Evolutionary conservation across 2,113 vertebrate genomes (phyloP).

Genomic region (Gavia stellata): DNA sequence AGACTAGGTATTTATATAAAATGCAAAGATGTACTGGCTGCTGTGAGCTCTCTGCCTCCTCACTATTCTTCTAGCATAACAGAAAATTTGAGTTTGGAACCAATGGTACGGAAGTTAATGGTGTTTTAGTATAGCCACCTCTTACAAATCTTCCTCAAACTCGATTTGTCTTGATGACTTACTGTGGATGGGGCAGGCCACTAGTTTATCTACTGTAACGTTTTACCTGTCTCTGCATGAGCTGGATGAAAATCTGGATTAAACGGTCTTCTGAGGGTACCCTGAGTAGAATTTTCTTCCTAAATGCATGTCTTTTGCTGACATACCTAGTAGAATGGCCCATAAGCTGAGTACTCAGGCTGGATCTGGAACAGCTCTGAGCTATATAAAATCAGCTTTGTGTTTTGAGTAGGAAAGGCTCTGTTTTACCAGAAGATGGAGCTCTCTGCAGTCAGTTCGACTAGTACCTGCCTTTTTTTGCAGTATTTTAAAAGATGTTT

Average conservation of each 20-base stretch:
- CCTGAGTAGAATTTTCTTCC: background rate
- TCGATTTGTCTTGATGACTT: background rate
- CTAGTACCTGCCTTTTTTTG: background rate
- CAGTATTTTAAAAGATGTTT: background rate
- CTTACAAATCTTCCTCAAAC: background rate
- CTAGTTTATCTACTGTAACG: background rate
- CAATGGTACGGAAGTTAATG: background rate
- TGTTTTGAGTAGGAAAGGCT: background rate
- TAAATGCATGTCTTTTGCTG: background rate
- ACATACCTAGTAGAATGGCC: background rate
- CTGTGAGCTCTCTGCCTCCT: background rate
- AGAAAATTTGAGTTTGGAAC: background rate
- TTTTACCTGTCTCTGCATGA: background rate
- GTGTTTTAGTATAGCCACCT: background rate
- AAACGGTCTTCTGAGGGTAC: background rate
- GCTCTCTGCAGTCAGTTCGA: background rate
- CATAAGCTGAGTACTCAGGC: background rate
- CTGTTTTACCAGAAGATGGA: conserved; percentile 14
- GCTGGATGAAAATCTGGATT: background rate
- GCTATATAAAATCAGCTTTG: background rate
- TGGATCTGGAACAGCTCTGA: background rate
- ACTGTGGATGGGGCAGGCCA: background rate
- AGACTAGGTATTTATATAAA: background rate
- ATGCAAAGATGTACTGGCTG: too few species aligned
- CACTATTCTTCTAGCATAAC: background rate